These are phyloP conservation scores for cattle (Bos taurus) DNA, from an alignment of 2,113 vertebrate genomes.

Conservation along the genomic window ARS-UCD2.0 NC_037343.1:15550001-15550500, in stretches of 20 bases:
- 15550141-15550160: background rate
- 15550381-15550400: slow-evolving; percentile 24
- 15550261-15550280: background rate
- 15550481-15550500: background rate
- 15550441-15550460: slow-evolving; percentile 4
- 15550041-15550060: background rate
- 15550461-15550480: background rate
- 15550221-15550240: background rate
- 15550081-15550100: background rate
- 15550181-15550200: background rate
- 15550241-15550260: background rate
- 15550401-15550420: slow-evolving; percentile 33
- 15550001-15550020: background rate
- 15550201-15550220: background rate
- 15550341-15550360: slow-evolving; percentile 52
- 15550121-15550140: background rate
- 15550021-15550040: background rate
- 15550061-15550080: background rate
- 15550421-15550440: background rate
- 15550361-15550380: slow-evolving; percentile 36
- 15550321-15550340: slow-evolving; percentile 25
- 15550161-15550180: background rate
- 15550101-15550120: background rate
- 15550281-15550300: slow-evolving; percentile 50
- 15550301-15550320: slow-evolving; percentile 35